Evolutionary conservation across 2,888 invertebrate species (phyloP).

Genomic region (Ophion slaviceki): DNA sequence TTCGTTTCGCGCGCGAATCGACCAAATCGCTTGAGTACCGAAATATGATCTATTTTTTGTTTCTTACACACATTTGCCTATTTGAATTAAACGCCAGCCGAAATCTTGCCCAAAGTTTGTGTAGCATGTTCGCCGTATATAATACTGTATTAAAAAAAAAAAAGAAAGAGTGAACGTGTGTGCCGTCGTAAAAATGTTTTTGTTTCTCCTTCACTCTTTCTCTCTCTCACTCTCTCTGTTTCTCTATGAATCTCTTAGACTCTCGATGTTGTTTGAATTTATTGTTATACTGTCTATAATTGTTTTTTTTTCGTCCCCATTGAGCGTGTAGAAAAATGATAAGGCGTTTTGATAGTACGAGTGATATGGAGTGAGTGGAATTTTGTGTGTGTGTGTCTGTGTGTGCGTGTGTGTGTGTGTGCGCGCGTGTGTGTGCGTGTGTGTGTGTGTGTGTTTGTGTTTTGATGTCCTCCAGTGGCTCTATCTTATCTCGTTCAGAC

Average conservation of each 20-base stretch:
- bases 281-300: conserved; percentile 45
- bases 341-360: conserved; percentile 35
- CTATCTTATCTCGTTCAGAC: no score
- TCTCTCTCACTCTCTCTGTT: conserved; percentile 30
- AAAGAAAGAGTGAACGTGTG: conserved; percentile 55
- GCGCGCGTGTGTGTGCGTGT: no score
- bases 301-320: conserved; percentile 26
- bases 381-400: neutral
- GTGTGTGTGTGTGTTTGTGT: no score
- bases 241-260: conserved; percentile 51
- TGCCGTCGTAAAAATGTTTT: conserved; percentile 57
- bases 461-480: no score
- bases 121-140: conserved; percentile 67
- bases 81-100: conserved; percentile 37
- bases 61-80: conserved; percentile 21
- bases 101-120: conserved; percentile 48
- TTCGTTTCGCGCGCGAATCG: neutral
- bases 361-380: conserved; percentile 48
- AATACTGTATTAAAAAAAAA: conserved; percentile 30
- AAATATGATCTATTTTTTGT: conserved; percentile 14
- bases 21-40: conserved; percentile 5
- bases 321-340: conserved; percentile 35
- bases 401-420: no score
- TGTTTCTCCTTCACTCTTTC: conserved; percentile 30
- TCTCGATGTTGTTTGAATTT: conserved; percentile 65